Evolutionary conservation across 2,797 vertebrate species (phyloP).

Genomic region (Brachymystax lenok): DNA sequence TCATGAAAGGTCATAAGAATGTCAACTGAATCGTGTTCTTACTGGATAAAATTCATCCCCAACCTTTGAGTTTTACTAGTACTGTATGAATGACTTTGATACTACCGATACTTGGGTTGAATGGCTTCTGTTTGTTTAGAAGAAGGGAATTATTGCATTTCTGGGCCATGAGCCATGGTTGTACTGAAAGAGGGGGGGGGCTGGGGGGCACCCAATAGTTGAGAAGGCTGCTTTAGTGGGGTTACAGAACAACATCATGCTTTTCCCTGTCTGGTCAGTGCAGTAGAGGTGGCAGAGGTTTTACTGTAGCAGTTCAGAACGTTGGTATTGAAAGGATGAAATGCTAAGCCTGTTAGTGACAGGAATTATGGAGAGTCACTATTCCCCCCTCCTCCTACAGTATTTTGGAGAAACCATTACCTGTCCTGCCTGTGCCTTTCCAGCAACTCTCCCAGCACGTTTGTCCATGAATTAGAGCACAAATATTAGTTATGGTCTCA

Average conservation of each 20-base stretch:
- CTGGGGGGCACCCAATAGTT: background rate
- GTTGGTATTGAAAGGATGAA: background rate
- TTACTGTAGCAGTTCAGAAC: background rate
- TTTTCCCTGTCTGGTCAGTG: background rate
- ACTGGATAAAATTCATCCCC: background rate
- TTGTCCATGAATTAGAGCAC: slow-evolving; percentile 2
- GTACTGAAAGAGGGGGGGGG: background rate
- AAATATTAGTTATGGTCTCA: background rate
- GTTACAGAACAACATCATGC: background rate
- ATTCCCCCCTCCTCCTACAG: no score
- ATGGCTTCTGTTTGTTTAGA: background rate
- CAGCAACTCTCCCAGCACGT: background rate
- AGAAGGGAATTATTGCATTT: slow-evolving; percentile 2
- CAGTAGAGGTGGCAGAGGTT: background rate
- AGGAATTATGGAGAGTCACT: no score
- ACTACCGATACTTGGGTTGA: background rate
- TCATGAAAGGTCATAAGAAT: background rate
- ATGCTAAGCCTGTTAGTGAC: no score
- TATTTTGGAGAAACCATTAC: background rate
- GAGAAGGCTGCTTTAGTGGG: background rate
- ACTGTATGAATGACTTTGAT: slow-evolving; percentile 1
- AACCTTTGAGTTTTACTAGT: background rate
- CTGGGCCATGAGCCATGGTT: background rate
- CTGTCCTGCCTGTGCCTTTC: background rate
- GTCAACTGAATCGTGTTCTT: background rate